Evolutionary conservation across 2,888 invertebrate species (phyloP).

Genomic region (Xanthia togata): DNA sequence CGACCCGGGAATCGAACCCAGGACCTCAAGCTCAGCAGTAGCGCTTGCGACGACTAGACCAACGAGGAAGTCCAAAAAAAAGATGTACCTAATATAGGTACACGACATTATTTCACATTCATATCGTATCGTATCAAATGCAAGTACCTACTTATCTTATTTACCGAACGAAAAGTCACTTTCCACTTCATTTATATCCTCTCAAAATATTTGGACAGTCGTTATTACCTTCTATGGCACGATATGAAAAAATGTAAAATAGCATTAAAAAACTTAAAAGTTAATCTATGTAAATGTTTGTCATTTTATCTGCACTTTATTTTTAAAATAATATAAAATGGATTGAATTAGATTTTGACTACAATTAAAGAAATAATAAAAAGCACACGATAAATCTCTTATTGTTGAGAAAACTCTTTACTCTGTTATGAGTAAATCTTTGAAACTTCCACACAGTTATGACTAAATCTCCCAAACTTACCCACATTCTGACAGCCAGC

Average conservation of each 20-base stretch:
- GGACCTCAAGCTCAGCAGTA: too few relatives aligned
- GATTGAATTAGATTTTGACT: neutral
- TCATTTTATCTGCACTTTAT: neutral
- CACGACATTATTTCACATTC: neutral
- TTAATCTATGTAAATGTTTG: neutral
- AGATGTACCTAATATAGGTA: too few relatives aligned
- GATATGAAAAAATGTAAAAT: neutral
- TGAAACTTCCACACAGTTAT: constrained; percentile 20
- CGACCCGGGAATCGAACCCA: too few relatives aligned
- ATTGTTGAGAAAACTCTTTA: constrained; percentile 18
- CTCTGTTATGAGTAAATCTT: constrained; percentile 23
- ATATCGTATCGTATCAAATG: neutral
- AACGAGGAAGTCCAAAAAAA: too few relatives aligned
- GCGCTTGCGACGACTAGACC: too few relatives aligned
- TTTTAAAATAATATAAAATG: neutral
- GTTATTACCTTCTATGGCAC: constrained; percentile 27
- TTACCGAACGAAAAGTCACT: neutral
- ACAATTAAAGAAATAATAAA: neutral
- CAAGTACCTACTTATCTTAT: neutral
- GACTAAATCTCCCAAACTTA: constrained; percentile 37
- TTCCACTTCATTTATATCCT: constrained; percentile 6
- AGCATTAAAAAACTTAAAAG: constrained; percentile 1
- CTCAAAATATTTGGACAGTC: constrained; percentile 27
- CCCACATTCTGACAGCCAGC: constrained; percentile 39
- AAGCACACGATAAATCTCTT: constrained; percentile 1